Base-by-base conservation (phyloP, 2,113 vertebrate species). In the Mustela lutreola region DNA sequence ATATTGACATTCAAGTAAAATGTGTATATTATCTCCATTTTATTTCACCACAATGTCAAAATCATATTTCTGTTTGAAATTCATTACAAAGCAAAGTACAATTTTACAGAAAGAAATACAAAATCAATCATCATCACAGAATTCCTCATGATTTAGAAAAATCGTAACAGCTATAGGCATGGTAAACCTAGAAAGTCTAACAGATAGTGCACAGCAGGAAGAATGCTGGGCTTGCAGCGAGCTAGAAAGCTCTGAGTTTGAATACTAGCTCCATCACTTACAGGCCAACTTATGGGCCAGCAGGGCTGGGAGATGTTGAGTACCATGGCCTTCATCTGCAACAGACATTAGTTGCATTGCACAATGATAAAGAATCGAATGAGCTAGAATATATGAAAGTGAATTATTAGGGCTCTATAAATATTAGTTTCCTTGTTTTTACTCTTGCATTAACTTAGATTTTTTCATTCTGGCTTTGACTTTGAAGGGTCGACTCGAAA, bases 381-480 rank as follows among this genome's bases (percentile, higher is more conserved):
- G 62, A 84, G 50, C 67, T 3, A 83, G 86, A 53, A 26, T 33
- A 93, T 21, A n/a, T 62, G 15, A 89, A 94, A 85, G 53, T 60
- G 31, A 19, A 28, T 22, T 73, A n/a, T 33, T n/a, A 26, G 10
- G 56, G 39, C 8, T 95, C 48, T 65, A 62, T 39, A 93, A 95
- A 70, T 73, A 67, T 60, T 67, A 56, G 63, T 62, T 76, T 95
- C 26, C 48, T 28, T 42, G 87, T 53, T 50, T 8, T 87, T 87
- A n/a, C 4, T 89, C 48, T 81, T 89, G 58, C 18, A 86, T 75
- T 83, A 82, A 93, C 24, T 81, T 24, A 2, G 5, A 79, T 53
- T 58, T 48, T 80, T 73, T 88, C 39, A 75, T 85, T 91, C 39
- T 95, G 53, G 11, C 53, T 89, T 89, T 96, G 70, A 80, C 21